Base-by-base conservation (phyloP, 2,797 vertebrate species). In the Nannoperca australis region DNA sequence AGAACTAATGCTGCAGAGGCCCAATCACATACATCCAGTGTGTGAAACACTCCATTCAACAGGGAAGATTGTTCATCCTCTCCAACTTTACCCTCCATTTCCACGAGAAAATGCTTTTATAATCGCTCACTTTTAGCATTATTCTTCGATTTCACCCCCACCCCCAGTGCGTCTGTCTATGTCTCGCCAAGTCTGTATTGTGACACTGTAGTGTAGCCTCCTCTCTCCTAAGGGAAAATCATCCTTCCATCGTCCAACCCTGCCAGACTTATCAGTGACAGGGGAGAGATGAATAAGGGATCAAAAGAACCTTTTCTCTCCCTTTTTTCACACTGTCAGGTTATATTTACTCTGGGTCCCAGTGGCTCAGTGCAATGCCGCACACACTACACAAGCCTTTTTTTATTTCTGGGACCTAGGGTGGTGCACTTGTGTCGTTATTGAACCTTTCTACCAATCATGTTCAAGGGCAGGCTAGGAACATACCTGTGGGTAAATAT, bases 271-370 rank as follows among this genome's bases (percentile, higher is more conserved):
- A 92, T 92, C 91, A 86, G 85, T 94, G 92, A 92, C 92, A 91
- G 88, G 74, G 78, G 81, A 87, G 78, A 88, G 90, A 93, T 92
- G 91, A 94, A 92, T 90, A 90, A 79, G 89, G 90, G 91, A 93
- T 93, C 91, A 94, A 94, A 93, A 91, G 87, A 89, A 81, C 65
- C 87, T 89, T 91, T 91, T 90, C 81, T 82, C 83, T 81, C 75
- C 80, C 75, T 78, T 88, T 88, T 87, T 90, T 84, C 83, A 85
- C 86, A 83, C 89, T 90, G 92, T 93, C 91, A 88, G 83, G 87
- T 92, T 91, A 87, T 89, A 93, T 94, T 93, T 94, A 89, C 85
- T 90, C 73, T 27, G 69, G 60, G 79, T 89, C 91, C 88, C 70
- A 73, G 85, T 84, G 84, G 88, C 68, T 86, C 76, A 11, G 76